These are phyloP conservation scores for Whitmania pigra DNA, from an alignment of 1,140 invertebrate genomes.

Conservation along the genomic window DNA sequence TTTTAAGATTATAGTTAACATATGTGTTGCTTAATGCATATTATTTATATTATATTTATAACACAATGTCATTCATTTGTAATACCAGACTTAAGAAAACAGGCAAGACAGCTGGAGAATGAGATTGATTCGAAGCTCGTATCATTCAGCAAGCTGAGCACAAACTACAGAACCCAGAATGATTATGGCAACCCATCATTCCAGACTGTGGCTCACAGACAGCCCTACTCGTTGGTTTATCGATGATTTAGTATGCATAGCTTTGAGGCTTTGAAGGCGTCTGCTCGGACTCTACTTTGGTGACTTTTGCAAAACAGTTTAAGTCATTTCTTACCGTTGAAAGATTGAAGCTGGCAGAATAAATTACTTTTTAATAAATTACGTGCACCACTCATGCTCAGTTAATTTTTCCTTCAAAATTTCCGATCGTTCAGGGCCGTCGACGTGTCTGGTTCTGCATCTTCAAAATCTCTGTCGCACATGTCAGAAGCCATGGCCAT, in stretches of 20 bases:
- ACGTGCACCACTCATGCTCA: too few species aligned
- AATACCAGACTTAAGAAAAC: slow-evolving; percentile 70
- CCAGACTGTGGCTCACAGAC: slow-evolving; percentile 24
- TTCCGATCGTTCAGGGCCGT: too few species aligned
- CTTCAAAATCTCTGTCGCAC: slow-evolving; percentile 56
- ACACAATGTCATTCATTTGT: slow-evolving; percentile 8
- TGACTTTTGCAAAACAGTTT: too few species aligned
- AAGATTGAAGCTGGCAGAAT: too few species aligned
- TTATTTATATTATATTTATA: background rate
- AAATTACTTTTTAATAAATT: too few species aligned
- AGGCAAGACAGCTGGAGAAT: slow-evolving; percentile 83
- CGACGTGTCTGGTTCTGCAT: background rate
- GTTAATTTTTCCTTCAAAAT: too few species aligned
- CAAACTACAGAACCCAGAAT: slow-evolving; percentile 42
- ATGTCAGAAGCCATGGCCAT: slow-evolving; percentile 80
- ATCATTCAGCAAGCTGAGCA: slow-evolving; percentile 82
- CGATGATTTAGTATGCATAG: background rate
- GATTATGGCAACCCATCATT: slow-evolving; percentile 30
- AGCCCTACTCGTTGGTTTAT: slow-evolving; percentile 11
- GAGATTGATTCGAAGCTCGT: slow-evolving; percentile 91
- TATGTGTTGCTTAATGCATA: too few species aligned
- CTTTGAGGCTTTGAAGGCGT: too few species aligned
- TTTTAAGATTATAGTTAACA: too few species aligned
- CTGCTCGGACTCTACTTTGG: too few species aligned
- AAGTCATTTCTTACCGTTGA: too few species aligned